A percentile compares a stretch with the other conserved stretches of the same genome.
phyloP scores from a whole-genome alignment of 2,797 vertebrate species.

The Schizothorax lantsangensis region DNA sequence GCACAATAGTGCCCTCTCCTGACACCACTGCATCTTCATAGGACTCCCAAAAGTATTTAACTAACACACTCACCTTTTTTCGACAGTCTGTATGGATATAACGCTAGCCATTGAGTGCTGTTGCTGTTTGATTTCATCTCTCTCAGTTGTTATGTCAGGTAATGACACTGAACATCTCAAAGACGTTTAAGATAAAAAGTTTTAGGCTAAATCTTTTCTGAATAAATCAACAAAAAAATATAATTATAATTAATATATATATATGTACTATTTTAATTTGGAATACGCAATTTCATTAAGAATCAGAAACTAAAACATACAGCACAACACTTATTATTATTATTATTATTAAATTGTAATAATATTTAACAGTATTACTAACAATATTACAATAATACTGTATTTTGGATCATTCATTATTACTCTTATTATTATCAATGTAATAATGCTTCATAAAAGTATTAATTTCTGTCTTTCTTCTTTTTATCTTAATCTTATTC shows the following conservation, averaged over 20 bases:
- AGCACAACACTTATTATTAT: not conserved
- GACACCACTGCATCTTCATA: not conserved
- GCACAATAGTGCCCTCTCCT: constrained; percentile 54
- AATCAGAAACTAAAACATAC: not conserved
- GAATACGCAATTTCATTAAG: not conserved
- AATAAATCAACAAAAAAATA: not conserved
- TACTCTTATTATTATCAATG: not conserved
- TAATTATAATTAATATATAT: not conserved
- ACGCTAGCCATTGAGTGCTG: not conserved
- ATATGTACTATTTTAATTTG: not conserved
- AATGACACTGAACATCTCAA: not conserved
- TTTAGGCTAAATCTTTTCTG: not conserved
- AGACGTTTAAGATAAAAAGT: not conserved
- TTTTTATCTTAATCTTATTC: not conserved
- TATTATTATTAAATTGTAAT: too few relatives aligned
- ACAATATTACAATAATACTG: too few relatives aligned
- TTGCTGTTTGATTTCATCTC: not conserved
- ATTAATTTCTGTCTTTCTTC: not conserved
- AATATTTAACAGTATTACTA: too few relatives aligned
- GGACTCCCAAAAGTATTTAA: not conserved
- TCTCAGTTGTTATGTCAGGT: not conserved
- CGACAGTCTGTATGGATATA: not conserved
- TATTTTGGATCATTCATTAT: too few relatives aligned
- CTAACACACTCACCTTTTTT: not conserved
- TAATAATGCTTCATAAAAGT: not conserved